Percentiles rank a stretch among this genome's conserved stretches.
Evolutionary conservation across 92 coral and sea anemone species (phyloP).

Genomic region (Phenganax subtilis): DNA sequence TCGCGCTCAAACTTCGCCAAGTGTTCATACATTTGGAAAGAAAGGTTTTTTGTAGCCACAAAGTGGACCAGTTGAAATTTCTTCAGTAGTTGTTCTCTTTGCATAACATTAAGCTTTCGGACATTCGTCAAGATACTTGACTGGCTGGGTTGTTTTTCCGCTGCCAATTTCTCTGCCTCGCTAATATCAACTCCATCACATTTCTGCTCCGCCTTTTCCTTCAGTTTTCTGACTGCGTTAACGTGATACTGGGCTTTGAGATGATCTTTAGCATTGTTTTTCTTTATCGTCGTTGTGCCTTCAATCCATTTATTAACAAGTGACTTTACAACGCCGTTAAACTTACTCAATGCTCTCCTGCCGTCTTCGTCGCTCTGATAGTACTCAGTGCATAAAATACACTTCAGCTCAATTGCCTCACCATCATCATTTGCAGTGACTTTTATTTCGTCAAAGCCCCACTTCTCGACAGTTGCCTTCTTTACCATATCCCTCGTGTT

Average conservation of each 20-base stretch:
- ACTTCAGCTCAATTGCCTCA: conserved; percentile 20
- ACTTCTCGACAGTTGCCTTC: conserved; percentile 18
- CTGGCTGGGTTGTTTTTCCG: conserved; percentile 18
- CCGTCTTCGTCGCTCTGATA: conserved; percentile 12
- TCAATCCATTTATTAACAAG: neutral
- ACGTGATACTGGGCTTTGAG: neutral
- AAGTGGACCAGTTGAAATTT: conserved; percentile 33
- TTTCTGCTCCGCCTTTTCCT: too few relatives aligned
- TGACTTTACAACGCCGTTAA: neutral
- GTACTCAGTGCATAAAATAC: conserved; percentile 9
- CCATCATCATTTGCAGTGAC: conserved; percentile 27
- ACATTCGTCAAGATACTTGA: conserved; percentile 18
- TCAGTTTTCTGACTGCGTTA: neutral
- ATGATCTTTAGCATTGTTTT: conserved; percentile 6
- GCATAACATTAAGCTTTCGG: neutral
- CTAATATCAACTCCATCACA: too few relatives aligned
- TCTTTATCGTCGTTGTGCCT: conserved; percentile 2
- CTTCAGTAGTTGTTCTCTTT: conserved; percentile 7
- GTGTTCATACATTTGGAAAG: conserved; percentile 17
- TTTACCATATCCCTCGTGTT: neutral
- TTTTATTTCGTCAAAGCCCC: conserved; percentile 15
- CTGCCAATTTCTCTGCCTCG: neutral
- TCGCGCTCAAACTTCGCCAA: conserved; percentile 26
- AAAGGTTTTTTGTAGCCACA: conserved; percentile 10
- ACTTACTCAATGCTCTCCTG: conserved; percentile 12